Base-by-base conservation (phyloP, 1,140 invertebrate species). In the Hylyphantes graminicola region DNA sequence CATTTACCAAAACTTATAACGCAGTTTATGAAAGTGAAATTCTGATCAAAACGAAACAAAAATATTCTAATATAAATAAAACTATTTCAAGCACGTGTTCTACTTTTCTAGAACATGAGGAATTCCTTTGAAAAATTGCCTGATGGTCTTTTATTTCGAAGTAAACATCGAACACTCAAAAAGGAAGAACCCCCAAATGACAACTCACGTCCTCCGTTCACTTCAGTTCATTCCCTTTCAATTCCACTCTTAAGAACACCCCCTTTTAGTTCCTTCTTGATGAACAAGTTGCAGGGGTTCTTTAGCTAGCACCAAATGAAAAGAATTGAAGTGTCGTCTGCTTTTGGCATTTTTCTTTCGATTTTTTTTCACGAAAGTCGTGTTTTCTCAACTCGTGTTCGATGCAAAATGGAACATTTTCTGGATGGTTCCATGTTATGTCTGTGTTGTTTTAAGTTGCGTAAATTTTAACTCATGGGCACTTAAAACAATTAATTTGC, bases 321-420 rank as follows among this genome's bases (percentile, higher is more conserved):
- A 67, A 79, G 77, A 68, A 79, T 59, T 79, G 77, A 79, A 79
- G 64, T 79, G 65, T 59, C 77, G 55, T 59, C 63, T 70, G 77
- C 63, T 68, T 79, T 79, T 79, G 77, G 53, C 64, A 79, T 53
- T 65, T 79, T 79, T 48, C 21, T 35, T 35, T 35, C 35, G 35
- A 35, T 35, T 35, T 35, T 35, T 35, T 35, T 35, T 35, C 5
- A 35, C 35, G 35, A 35, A 35, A 35, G 35, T 35, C 35, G 35
- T 35, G 35, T 35, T 35, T 35, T 35, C 35, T 35, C 53, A 19
- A 35, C 54, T 79, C 19, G 19, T 67, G 17, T 68, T 19, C 53
- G 75, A 65, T 13, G 63, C n/a, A 67, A 54, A 78, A 19, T 78
- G 75, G 75, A 35, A 19, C 50, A 70, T 51, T 11, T n/a, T 19